These are phyloP conservation scores for Tympanuchus pallidicinctus DNA, from an alignment of 2,113 vertebrate genomes.

Conservation along the genomic window DNA sequence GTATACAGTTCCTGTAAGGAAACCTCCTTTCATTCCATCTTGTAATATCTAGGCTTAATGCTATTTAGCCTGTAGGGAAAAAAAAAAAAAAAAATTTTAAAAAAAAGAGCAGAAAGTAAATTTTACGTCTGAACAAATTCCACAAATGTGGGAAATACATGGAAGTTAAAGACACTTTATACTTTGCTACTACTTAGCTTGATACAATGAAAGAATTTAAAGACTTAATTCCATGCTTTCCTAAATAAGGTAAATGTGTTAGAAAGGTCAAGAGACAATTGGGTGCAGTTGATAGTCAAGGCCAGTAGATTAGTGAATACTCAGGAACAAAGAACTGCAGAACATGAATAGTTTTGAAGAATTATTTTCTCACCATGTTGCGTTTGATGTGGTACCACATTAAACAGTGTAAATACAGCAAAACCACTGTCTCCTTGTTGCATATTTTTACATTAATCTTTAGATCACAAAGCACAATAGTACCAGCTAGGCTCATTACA, in stretches of 20 bases:
- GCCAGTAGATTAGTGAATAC: neutral
- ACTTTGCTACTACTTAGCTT: neutral
- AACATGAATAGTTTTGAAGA: neutral
- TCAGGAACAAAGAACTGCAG: neutral
- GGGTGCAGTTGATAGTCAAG: neutral
- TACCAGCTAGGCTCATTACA: slow-evolving; percentile 4
- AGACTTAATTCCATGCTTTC: neutral
- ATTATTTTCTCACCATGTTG: neutral
- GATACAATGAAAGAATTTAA: neutral
- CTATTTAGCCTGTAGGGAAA: neutral
- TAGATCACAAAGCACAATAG: neutral
- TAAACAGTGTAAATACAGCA: neutral
- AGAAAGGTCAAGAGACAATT: neutral
- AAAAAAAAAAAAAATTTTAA: no score
- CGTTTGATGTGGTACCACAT: neutral
- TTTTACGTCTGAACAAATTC: neutral
- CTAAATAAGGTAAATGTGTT: neutral
- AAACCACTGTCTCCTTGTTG: neutral
- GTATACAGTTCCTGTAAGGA: neutral
- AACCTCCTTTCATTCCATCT: neutral
- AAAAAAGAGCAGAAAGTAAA: neutral
- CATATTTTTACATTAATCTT: slow-evolving; percentile 12
- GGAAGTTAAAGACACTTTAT: neutral
- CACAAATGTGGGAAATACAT: neutral
- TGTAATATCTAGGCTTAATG: neutral